A percentile compares a stretch with the other conserved stretches of the same genome.
phyloP scores from a whole-genome alignment of 2,797 vertebrate species.

The Danio tinwini region DNA sequence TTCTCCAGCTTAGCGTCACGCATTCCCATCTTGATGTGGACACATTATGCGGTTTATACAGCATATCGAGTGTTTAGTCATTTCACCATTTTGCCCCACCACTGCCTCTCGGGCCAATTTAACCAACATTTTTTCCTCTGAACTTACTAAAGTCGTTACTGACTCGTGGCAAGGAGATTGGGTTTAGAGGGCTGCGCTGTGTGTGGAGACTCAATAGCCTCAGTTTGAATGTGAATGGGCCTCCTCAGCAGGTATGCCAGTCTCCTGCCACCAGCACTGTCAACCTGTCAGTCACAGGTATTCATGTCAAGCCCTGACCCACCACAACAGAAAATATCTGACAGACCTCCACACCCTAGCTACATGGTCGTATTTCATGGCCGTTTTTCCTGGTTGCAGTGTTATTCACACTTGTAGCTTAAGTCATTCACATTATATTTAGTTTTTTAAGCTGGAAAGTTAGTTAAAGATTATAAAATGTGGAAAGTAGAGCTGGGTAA shows the following conservation, averaged over 20 bases:
- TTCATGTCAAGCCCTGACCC: conserved; percentile 66
- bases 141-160: conserved; percentile 9
- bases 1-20: conserved; percentile 69
- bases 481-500: no score
- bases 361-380: conserved; percentile 12
- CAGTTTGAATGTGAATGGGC: conserved; percentile 62
- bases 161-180: background rate
- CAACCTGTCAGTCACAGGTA: conserved; percentile 69
- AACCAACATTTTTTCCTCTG: conserved; percentile 20
- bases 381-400: background rate
- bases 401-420: no score
- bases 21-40: conserved; percentile 73
- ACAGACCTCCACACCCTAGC: conserved; percentile 18
- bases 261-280: conserved; percentile 62
- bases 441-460: no score
- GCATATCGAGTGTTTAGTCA: conserved; percentile 57
- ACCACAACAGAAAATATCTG: conserved; percentile 58
- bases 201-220: conserved; percentile 17
- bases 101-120: background rate
- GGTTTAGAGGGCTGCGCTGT: conserved; percentile 15
- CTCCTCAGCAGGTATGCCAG: conserved; percentile 73
- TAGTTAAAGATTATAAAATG: no score
- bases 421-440: no score
- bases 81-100: conserved; percentile 19
- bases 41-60: conserved; percentile 69